Evolutionary conservation across 2,888 invertebrate genomes (phyloP).

Genomic region (Eupithecia tripunctaria): DNA sequence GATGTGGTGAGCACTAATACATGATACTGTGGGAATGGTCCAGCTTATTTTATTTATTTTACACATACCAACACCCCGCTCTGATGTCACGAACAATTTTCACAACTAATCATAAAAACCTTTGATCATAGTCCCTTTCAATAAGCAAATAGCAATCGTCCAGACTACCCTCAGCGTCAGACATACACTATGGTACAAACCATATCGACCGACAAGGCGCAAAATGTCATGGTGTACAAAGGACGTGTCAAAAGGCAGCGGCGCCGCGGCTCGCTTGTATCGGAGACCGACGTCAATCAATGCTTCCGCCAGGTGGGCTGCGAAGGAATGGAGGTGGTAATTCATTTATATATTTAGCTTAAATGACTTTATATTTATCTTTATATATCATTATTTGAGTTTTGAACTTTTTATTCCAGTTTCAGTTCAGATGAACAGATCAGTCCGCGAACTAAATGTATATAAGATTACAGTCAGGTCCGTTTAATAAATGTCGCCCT

Average conservation of each 20-base stretch:
- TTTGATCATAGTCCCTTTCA: background rate
- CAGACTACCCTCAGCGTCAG: background rate
- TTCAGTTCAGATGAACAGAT: no score
- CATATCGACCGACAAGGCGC: constrained; percentile 22
- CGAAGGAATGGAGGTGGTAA: constrained; percentile 23
- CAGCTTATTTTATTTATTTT: no score
- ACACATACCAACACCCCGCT: no score
- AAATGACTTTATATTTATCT: no score
- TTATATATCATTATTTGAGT: no score
- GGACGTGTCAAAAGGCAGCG: constrained; percentile 48
- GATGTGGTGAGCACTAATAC: no score
- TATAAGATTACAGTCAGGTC: background rate
- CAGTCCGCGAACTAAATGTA: background rate
- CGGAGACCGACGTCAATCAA: constrained; percentile 56
- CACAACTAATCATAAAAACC: background rate
- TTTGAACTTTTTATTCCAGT: no score
- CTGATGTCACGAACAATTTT: no score
- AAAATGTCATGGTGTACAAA: constrained; percentile 32
- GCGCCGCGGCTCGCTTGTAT: constrained; percentile 52
- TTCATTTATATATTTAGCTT: background rate
- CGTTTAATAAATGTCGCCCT: background rate
- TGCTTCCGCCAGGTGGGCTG: constrained; percentile 48
- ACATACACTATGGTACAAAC: background rate
- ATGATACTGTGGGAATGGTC: no score
- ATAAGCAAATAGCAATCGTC: background rate